Conservation (phyloP, 2,888 invertebrate species). For the Elmis aenea region DNA sequence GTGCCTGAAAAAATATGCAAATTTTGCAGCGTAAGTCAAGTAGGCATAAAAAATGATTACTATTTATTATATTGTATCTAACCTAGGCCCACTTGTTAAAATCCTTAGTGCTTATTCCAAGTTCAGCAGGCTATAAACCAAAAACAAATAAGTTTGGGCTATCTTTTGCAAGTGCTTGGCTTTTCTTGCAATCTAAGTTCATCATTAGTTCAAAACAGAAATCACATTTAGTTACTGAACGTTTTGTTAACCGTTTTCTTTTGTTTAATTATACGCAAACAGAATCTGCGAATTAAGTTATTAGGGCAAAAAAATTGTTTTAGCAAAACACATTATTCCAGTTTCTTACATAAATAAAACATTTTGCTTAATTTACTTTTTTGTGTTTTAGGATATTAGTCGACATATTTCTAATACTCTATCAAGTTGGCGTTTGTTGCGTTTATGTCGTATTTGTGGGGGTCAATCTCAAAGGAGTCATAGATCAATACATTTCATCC, state of each 20-base stretch:
- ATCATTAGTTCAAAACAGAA: too few species aligned
- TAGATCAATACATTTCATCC: constrained; percentile 32
- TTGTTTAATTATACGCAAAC: too few species aligned
- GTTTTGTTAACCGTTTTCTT: too few species aligned
- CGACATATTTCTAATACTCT: constrained; percentile 68
- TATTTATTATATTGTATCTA: too few species aligned
- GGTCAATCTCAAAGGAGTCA: constrained; percentile 39
- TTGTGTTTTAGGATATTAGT: constrained; percentile 51
- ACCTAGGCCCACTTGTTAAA: too few species aligned
- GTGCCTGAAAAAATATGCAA: constrained; percentile 56
- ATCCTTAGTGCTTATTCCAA: too few species aligned
- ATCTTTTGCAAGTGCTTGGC: too few species aligned
- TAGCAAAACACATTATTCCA: background rate
- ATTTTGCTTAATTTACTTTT: background rate
- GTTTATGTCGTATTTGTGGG: constrained; percentile 78
- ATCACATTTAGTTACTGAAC: too few species aligned
- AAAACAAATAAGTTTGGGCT: too few species aligned
- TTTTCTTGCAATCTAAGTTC: too few species aligned
- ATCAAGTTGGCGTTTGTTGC: constrained; percentile 85
- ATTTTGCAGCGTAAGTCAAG: constrained; percentile 45
- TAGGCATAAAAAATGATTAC: constrained; percentile 10
- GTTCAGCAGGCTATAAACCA: background rate
- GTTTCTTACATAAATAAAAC: background rate
- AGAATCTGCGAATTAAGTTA: too few species aligned
- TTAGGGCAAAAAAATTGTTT: background rate